A percentile compares a stretch with the other conserved stretches of the same genome.
Evolutionary conservation across 2,113 vertebrate species (phyloP).

Genomic region (Microtus montanus): DNA sequence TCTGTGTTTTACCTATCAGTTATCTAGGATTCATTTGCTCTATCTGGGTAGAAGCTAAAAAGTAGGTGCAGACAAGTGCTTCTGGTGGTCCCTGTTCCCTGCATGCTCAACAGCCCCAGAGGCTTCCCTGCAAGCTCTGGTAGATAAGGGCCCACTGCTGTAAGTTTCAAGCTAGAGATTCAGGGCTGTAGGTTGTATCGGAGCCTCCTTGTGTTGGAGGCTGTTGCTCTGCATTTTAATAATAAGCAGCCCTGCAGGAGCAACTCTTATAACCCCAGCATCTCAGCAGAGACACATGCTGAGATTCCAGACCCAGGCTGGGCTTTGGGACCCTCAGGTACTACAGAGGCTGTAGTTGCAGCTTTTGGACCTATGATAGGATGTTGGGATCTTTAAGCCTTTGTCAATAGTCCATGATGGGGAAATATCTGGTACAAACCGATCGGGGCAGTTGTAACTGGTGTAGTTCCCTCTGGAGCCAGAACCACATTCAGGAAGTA

Average conservation of each 20-base stretch:
- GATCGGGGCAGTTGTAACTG: too few species aligned
- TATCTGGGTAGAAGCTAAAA: not conserved
- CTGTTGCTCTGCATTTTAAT: not conserved
- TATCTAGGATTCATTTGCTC: not conserved
- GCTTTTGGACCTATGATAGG: not conserved
- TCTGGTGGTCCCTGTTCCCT: not conserved
- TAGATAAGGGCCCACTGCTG: not conserved
- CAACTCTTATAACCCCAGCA: not conserved
- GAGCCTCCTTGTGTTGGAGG: not conserved
- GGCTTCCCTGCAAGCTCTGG: not conserved
- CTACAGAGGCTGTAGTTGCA: not conserved
- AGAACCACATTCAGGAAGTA: not conserved
- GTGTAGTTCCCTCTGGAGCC: too few species aligned
- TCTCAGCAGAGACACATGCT: not conserved
- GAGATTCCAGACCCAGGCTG: not conserved
- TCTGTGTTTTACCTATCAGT: not conserved
- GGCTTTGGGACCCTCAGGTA: not conserved
- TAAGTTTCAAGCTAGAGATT: not conserved
- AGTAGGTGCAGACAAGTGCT: not conserved
- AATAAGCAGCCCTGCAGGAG: not conserved
- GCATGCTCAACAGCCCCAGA: not conserved
- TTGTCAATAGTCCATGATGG: not conserved
- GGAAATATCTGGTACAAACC: not conserved
- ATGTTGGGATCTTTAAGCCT: not conserved
- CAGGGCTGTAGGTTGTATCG: too few species aligned